Evolutionary conservation across 2,888 invertebrate species (phyloP).

Genomic region (Catocala fraxini): DNA sequence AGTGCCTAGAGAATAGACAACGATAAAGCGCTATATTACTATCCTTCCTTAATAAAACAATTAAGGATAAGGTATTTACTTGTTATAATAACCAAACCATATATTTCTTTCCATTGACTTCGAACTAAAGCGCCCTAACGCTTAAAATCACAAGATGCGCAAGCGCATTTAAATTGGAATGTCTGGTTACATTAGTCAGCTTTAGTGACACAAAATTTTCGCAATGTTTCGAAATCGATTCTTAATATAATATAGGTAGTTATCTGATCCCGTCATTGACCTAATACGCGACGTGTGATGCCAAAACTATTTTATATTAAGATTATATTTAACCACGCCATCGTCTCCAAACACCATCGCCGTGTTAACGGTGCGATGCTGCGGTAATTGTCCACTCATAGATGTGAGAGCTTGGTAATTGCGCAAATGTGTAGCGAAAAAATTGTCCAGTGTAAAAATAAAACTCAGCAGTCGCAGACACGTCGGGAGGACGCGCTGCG

Average conservation of each 20-base stretch:
- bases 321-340: conserved; percentile 28
- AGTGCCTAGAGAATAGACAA: no score
- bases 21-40: no score
- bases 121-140: no score
- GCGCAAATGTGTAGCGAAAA: conserved; percentile 56
- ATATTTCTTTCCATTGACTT: no score
- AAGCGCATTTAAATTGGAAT: no score
- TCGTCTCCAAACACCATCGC: conserved; percentile 10
- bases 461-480: conserved; percentile 60
- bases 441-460: conserved; percentile 61
- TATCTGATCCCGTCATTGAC: conserved; percentile 39
- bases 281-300: conserved; percentile 29
- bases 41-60: no score
- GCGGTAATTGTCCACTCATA: conserved; percentile 38
- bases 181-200: no score
- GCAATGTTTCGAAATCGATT: conserved; percentile 25
- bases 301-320: conserved; percentile 24
- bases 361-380: conserved; percentile 21
- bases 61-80: no score
- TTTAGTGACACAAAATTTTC: conserved; percentile 8
- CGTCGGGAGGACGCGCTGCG: conserved; percentile 47
- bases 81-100: no score
- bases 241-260: conserved; percentile 25
- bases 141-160: no score
- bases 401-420: conserved; percentile 48